A percentile compares a stretch with the other conserved stretches of the same genome.
These are phyloP conservation scores for Platycnemis pennipes DNA, from an alignment of 2,888 invertebrate species.

Conservation along the genomic window DNA sequence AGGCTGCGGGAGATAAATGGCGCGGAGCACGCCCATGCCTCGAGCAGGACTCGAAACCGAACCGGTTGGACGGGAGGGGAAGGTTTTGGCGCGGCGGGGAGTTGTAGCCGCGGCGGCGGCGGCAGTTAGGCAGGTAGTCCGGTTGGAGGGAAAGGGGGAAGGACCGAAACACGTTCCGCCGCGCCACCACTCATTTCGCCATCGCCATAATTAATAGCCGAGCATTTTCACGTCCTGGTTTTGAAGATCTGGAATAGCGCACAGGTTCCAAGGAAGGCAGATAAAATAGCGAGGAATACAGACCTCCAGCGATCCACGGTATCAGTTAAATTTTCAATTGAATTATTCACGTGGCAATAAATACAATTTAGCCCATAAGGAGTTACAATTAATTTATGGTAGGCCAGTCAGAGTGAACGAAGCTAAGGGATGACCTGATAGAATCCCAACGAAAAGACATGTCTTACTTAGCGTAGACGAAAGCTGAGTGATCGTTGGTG, in stretches of 20 bases:
- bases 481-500: too few relatives aligned
- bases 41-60: conserved; percentile 61
- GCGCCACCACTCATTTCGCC: conserved; percentile 52
- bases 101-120: background rate
- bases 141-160: background rate
- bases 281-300: background rate
- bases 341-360: too few relatives aligned
- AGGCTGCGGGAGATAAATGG: conserved; percentile 39
- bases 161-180: conserved; percentile 51
- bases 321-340: too few relatives aligned
- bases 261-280: background rate
- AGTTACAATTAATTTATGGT: too few relatives aligned
- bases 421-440: too few relatives aligned
- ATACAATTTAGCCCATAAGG: too few relatives aligned
- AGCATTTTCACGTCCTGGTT: conserved; percentile 51
- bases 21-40: conserved; percentile 52
- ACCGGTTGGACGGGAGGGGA: conserved; percentile 43
- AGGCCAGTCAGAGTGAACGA: too few relatives aligned
- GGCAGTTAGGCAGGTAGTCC: background rate
- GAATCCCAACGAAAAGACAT: too few relatives aligned
- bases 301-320: too few relatives aligned
- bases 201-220: conserved; percentile 61
- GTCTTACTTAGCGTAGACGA: too few relatives aligned
- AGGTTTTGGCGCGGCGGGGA: background rate
- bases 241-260: background rate